These are phyloP conservation scores for Rhopalosiphum nymphaeae DNA, from an alignment of 2,888 invertebrate genomes.

Conservation along the genomic window DNA sequence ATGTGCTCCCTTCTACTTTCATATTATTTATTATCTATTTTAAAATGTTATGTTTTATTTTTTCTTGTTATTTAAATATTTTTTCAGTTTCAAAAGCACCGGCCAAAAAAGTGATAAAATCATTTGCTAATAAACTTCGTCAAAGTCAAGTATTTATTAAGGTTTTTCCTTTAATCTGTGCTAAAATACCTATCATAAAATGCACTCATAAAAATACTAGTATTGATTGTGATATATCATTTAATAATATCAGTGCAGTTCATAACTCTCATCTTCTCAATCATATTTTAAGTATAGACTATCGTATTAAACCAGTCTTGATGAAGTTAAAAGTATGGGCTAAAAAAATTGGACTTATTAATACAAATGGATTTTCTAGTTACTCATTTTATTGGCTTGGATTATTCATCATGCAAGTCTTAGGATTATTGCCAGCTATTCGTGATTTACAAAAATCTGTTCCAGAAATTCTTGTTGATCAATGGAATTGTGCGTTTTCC, in stretches of 20 bases:
- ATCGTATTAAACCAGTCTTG: conserved; percentile 47
- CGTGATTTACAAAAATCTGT: conserved; percentile 45
- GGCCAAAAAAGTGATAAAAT: conserved; percentile 27
- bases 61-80: neutral
- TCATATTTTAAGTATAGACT: conserved; percentile 31
- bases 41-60: neutral
- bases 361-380: conserved; percentile 60
- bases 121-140: conserved; percentile 38
- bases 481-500: conserved; percentile 61
- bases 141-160: conserved; percentile 15
- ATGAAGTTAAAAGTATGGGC: conserved; percentile 50
- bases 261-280: conserved; percentile 47
- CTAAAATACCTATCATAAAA: conserved; percentile 59
- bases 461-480: conserved; percentile 13
- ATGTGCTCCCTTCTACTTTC: neutral
- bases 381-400: conserved; percentile 60
- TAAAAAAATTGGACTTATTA: conserved; percentile 48
- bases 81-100: conserved; percentile 34
- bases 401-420: conserved; percentile 54
- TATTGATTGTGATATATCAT: conserved; percentile 60
- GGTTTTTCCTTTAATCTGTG: conserved; percentile 20
- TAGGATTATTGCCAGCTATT: conserved; percentile 47
- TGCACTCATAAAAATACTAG: conserved; percentile 42
- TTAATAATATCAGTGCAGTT: conserved; percentile 53
- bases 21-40: neutral